Base-by-base conservation (phyloP, 2,888 invertebrate genomes). In the Nymphalis polychloros region DNA sequence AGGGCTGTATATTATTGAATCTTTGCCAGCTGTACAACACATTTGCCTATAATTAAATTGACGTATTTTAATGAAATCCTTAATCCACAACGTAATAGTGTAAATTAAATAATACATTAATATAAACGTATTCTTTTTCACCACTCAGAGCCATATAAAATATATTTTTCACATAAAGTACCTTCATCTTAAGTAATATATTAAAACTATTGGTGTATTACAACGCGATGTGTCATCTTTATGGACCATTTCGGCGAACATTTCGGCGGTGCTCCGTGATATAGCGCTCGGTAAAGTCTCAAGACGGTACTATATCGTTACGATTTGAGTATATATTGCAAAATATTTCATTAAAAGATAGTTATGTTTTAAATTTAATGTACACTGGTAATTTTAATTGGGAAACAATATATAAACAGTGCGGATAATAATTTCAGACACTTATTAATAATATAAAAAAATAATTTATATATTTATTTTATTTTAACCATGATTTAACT, bases 241-340 rank as follows among this genome's bases (percentile, higher is more conserved):
- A 90, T 90, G 84, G 89, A 76, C 90, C 83, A 90, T 90, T 90
- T 79, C 82, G 81, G 73, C 76, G 83, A 82, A 83, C 81, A 88
- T 90, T 89, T 89, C 87, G 86, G 88, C 89, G 84, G 88, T 87
- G 85, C 80, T 71, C 78, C 87, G 84, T 88, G 83, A 87, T 90
- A 89, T 86, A 75, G 81, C 77, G 72, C 68, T 55, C 53, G 67
- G 55, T 71, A 50, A 72, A 72, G 72, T 78, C 77, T 76, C 73
- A 75, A 77, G 77, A 75, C 75, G 70, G 70, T 75, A 64, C 67
- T 70, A 57, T 61, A 66, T 66, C 71, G 70, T 68, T 59, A 20
- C 60, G 60, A 63, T 59, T 67, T 49, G 64, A 49, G 63, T 66
- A 52, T 63, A 60, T 70, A 68, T 70, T 53, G 63, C 66, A 48